Evolutionary conservation across 2,797 vertebrate genomes (phyloP), one percentile per base, ranked within the genome.

Genomic region (Erethizon dorsatum): DNA sequence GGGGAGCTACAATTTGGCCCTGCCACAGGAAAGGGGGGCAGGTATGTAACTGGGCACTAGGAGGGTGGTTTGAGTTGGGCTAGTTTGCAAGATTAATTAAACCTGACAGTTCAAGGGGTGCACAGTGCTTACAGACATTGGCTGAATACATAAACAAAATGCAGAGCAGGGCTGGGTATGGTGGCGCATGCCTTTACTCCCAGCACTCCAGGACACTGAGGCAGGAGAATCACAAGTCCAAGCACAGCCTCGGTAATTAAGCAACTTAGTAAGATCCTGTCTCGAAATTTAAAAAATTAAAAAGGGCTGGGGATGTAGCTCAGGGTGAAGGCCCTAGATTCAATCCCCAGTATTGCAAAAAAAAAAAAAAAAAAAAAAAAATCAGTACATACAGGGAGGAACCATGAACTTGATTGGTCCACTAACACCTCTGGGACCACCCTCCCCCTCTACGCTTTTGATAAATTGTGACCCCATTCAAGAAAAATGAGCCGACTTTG

Each of bases 1-100:
- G 99, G 41, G 99, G 99, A 84, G 99, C 99, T 90, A 99, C 99
- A 78, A 99, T 99, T 75, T 85, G 90, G 2, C 99, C 99, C 99
- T 99, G 95, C 65, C 97, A 93, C 24, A 91, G 0, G 0, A 94
- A 94, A 88, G n/a, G 45, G 77, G 75, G 89, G 77, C 31, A 89
- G 56, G 89, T 54, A 5, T 88, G 75, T 92, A 45, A 93, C 50
- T 50, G 14, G 56, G 8, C 5, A n/a, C 0, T 2, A 22, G 33
- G 17, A 41, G 28, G 24, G 57, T 47, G 83, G 71, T 67, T 2
- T 63, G 65, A 75, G 33, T 59, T 82, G 61, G 45, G 85, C 77
- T 67, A 95, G 73, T 89, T 54, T 82, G 33, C 54, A 24, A 90
- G 65, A 87, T 54, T 82, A 65, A 89, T 75, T 85, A 92, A 88